Evolutionary conservation across 2,888 invertebrate species (phyloP), one percentile per base, ranked within the genome.

Genomic region (Lithophane ornitopus): DNA sequence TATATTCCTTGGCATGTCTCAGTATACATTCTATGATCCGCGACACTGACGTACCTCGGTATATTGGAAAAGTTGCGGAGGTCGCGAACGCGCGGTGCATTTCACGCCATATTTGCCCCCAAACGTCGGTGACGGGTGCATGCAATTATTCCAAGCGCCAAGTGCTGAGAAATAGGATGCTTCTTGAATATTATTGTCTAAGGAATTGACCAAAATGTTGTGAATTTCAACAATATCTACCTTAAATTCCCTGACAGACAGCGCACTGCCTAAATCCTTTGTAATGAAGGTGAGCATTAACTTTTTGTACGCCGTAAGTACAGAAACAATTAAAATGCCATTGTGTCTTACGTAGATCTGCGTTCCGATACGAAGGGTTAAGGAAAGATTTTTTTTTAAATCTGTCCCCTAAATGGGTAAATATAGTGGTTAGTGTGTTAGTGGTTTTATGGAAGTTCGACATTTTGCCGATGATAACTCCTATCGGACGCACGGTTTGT

Each of bases 61-160:
- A 88, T 90, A 90, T 90, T 88, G 89, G 89, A 85, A 88, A 89
- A 89, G 87, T 90, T 89, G 81, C 68, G 70, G 87, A 81, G 88
- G 84, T 82, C 76, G 85, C 74, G 77, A 80, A 79, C 84, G 81
- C 79, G 78, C 80, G 85, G 82, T 87, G 88, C 86, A 88, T 90
- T 88, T 88, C 80, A 87, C 85, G 85, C 79, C 85, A 86, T 87
- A 88, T 88, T 87, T 88, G 75, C 80, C 56, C 54, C 74, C 62
- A 59, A 72, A 79, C 84, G 82, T 65, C 73, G 71, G 52, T 69
- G 80, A 76, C 80, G 72, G 66, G 70, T 78, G 81, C 77, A 85
- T 85, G 82, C 85, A 86, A 89, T 89, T 87, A 88, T 88, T 81
- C 65, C 44, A 72, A n/a, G 39, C 76, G 59, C 58, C 62, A 67